These are phyloP conservation scores for Streblospio benedicti DNA, from an alignment of 1,140 invertebrate species.

Conservation along the genomic window DNA sequence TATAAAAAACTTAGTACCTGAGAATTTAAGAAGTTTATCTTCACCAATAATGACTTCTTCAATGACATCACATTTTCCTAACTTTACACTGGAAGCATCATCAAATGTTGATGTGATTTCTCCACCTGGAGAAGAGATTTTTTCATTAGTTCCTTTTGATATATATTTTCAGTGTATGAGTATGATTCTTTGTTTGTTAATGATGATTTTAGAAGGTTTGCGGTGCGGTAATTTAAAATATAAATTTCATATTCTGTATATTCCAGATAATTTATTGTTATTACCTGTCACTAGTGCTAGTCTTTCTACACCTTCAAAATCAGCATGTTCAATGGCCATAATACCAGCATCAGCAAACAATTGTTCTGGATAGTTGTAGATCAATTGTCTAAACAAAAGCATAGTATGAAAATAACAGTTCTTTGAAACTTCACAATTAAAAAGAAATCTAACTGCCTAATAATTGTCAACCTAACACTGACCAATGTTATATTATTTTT, in stretches of 20 bases:
- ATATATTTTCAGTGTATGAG: background rate
- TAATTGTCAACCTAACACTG: background rate
- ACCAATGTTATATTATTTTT: background rate
- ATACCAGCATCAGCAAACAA: constrained; percentile 95
- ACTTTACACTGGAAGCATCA: constrained; percentile 77
- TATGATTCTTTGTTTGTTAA: no score
- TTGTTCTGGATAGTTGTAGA: constrained; percentile 99
- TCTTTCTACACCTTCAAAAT: constrained; percentile 98
- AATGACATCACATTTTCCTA: constrained; percentile 89
- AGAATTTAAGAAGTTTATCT: constrained; percentile 89
- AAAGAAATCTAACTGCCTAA: constrained; percentile 3
- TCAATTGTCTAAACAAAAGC: constrained; percentile 84
- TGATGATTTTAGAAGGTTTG: no score
- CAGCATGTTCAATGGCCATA: constrained; percentile 99
- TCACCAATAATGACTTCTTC: constrained; percentile 99
- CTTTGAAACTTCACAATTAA: background rate
- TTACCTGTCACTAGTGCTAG: constrained; percentile 84
- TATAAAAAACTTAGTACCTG: constrained; percentile 49
- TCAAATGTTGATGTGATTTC: constrained; percentile 99
- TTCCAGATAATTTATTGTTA: no score
- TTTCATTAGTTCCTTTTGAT: no score
- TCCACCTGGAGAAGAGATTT: constrained; percentile 58
- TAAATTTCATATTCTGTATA: no score
- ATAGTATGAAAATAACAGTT: constrained; percentile 17
- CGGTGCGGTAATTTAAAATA: no score